A percentile compares a stretch with the other conserved stretches of the same genome.
phyloP scores from a whole-genome alignment of 1,140 invertebrate species.

The Drosophila nigromelanica region DNA sequence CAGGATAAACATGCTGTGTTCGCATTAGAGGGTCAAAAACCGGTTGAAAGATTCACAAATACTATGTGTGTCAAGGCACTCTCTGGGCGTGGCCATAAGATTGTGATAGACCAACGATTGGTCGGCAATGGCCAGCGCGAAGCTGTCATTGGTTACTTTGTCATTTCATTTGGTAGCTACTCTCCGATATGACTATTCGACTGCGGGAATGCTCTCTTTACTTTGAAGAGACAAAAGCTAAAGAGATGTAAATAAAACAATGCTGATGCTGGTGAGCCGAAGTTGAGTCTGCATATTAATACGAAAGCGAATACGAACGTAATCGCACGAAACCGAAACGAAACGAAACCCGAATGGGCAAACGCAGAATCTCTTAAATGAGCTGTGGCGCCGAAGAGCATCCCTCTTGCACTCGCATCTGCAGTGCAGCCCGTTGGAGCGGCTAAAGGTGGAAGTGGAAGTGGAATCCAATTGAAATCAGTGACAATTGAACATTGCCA shows the following conservation, averaged over 20 bases:
- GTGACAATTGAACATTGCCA: conserved; percentile 64
- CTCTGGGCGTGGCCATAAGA: conserved; percentile 2
- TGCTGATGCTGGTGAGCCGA: not conserved
- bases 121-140: conserved; percentile 9
- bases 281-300: not conserved
- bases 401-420: conserved; percentile 14
- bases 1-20: not conserved
- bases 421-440: conserved; percentile 12
- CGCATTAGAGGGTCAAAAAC: not conserved
- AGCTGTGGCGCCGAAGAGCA: conserved; percentile 29
- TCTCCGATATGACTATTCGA: not conserved
- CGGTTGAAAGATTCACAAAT: not conserved
- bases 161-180: not conserved
- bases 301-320: conserved; percentile 2
- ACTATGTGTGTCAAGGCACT: not conserved
- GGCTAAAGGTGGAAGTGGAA: conserved; percentile 32
- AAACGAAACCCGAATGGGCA: not conserved
- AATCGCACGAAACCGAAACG: not conserved
- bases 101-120: conserved; percentile 24
- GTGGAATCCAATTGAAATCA: conserved; percentile 46
- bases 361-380: conserved; percentile 24
- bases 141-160: conserved; percentile 15
- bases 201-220: conserved; percentile 15
- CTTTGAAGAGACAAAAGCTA: not conserved
- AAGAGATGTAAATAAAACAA: conserved; percentile 13